Conservation (phyloP, 1,140 invertebrate genomes). For the Bilobella aurantiaca region DNA sequence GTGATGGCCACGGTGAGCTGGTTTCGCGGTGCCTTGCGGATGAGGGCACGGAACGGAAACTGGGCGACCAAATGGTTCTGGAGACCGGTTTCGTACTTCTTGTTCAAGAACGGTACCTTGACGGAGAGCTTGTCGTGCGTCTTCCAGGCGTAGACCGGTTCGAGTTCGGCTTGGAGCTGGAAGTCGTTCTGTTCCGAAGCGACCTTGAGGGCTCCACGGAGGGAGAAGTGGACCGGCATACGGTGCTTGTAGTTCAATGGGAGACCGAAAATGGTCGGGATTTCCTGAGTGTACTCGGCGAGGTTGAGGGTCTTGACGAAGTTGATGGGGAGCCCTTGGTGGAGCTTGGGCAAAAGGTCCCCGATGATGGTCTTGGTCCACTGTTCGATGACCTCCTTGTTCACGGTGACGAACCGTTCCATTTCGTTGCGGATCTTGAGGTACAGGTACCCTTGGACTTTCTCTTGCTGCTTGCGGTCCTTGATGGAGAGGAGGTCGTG, state of each 20-base stretch:
- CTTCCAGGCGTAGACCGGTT: slow-evolving; percentile 26
- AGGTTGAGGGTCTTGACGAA: slow-evolving; percentile 27
- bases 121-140: slow-evolving; percentile 25
- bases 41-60: slow-evolving; percentile 21
- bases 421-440: slow-evolving; percentile 29
- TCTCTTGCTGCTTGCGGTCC: slow-evolving; percentile 20
- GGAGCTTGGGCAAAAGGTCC: neutral
- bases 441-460: slow-evolving; percentile 12
- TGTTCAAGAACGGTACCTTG: slow-evolving; percentile 28
- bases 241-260: slow-evolving; percentile 23
- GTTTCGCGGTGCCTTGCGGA: slow-evolving; percentile 12
- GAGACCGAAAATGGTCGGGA: slow-evolving; percentile 28
- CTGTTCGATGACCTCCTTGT: slow-evolving; percentile 8
- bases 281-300: slow-evolving; percentile 20
- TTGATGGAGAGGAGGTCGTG: slow-evolving; percentile 18
- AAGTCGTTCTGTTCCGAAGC: neutral
- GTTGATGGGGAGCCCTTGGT: slow-evolving; percentile 21
- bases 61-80: slow-evolving; percentile 27
- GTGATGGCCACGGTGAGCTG: slow-evolving; percentile 26
- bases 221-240: slow-evolving; percentile 23
- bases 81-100: slow-evolving; percentile 27
- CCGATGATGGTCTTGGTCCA: slow-evolving; percentile 4
- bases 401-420: slow-evolving; percentile 20
- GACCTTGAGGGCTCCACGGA: slow-evolving; percentile 29
- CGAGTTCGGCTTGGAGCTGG: slow-evolving; percentile 27